Evolutionary conservation across 2,888 invertebrate genomes (phyloP).

Genomic region (Eupithecia tripunctaria): DNA sequence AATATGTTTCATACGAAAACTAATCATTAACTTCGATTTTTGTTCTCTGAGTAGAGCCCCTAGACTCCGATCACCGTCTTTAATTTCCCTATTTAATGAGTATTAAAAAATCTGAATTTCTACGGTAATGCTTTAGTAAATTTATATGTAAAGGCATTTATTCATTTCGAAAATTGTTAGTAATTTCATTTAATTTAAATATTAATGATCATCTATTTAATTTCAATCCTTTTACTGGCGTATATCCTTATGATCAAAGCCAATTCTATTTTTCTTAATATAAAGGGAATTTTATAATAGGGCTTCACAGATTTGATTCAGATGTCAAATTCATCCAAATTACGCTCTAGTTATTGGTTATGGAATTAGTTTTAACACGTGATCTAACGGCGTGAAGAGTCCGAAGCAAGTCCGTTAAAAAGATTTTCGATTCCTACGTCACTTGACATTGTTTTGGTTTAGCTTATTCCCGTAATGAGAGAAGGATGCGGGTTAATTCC

Average conservation of each 20-base stretch:
- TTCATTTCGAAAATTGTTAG: background rate
- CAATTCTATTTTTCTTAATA: background rate
- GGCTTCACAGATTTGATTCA: background rate
- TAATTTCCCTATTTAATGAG: background rate
- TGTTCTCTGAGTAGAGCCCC: background rate
- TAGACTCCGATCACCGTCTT: background rate
- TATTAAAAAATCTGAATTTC: background rate
- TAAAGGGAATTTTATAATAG: background rate
- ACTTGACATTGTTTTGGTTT: too few relatives aligned
- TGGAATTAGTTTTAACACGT: background rate
- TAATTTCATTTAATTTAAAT: background rate
- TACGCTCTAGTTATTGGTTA: background rate
- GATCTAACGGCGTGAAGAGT: too few relatives aligned
- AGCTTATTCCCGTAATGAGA: too few relatives aligned
- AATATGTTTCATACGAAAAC: background rate
- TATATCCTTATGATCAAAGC: background rate
- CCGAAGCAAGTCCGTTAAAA: too few relatives aligned
- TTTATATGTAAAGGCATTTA: background rate
- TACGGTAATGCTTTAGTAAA: background rate
- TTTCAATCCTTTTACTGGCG: background rate
- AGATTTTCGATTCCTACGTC: too few relatives aligned
- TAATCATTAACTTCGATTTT: background rate
- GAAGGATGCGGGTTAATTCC: too few relatives aligned
- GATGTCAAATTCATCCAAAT: background rate
- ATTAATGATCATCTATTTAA: background rate